A percentile compares a stretch with the other conserved stretches of the same genome.
phyloP scores from a whole-genome alignment of 2,113 vertebrate genomes.

The Orycteropus afer region DNA sequence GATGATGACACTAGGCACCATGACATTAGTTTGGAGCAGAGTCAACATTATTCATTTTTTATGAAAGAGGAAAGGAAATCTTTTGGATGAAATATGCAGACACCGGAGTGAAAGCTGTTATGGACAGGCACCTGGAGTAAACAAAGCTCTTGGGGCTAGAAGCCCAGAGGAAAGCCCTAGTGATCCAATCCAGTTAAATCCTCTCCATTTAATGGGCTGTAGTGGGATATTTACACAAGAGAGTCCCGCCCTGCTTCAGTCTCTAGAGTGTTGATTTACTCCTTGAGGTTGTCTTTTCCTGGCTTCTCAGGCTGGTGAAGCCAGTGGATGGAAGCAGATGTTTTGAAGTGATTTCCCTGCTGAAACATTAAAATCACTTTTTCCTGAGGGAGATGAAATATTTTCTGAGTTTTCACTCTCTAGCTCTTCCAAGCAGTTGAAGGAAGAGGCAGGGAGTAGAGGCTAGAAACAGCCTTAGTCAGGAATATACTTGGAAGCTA shows the following conservation, averaged over 20 bases:
- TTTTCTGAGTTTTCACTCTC: conserved; percentile 56
- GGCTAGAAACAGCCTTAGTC: conserved; percentile 32
- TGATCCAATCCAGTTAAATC: conserved; percentile 26
- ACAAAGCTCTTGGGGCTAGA: background rate
- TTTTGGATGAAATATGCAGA: conserved; percentile 13
- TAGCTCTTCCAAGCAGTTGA: conserved; percentile 53
- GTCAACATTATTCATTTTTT: background rate
- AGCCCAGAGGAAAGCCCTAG: conserved; percentile 4
- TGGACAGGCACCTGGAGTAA: background rate
- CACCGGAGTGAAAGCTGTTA: background rate
- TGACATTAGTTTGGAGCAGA: background rate
- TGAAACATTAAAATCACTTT: conserved; percentile 67
- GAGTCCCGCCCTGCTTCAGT: background rate
- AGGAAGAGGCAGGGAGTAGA: conserved; percentile 22
- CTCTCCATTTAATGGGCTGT: conserved; percentile 33
- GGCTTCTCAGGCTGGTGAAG: background rate
- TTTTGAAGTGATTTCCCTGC: conserved; percentile 71
- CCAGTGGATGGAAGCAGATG: conserved; percentile 44
- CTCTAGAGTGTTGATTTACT: conserved; percentile 50
- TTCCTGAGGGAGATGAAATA: conserved; percentile 41
- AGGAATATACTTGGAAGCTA: conserved; percentile 49
- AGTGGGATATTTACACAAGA: background rate
- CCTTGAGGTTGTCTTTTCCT: conserved; percentile 52
- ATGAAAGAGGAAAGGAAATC: conserved; percentile 34
- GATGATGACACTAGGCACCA: background rate